Evolutionary conservation across 2,113 vertebrate genomes (phyloP), one percentile per base, ranked within the genome.

Genomic region (Gasterosteus nipponicus): DNA sequence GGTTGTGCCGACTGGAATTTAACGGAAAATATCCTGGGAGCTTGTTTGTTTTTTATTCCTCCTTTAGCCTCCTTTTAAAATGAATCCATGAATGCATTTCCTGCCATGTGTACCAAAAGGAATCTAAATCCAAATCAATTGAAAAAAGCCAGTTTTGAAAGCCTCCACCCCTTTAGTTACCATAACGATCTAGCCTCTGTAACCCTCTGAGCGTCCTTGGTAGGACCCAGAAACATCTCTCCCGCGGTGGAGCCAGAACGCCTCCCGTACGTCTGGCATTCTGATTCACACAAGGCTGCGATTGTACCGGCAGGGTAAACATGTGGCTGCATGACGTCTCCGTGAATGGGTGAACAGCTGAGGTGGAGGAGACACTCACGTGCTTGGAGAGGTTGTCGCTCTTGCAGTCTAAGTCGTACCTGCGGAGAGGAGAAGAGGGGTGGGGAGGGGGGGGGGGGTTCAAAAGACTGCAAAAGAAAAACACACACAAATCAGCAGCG

Each of bases 341-440:
- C 67, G 47, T 86, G 51, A 86, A 84, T 84, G 78, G 54, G 60
- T 56, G 41, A 70, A 59, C 51, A 67, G 78, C 58, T 46, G 77
- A 70, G 67, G 65, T 73, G 61, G 82, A 80, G 58, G 73, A 71
- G 63, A 66, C 86, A 96, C 97, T 98, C 94, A 99, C 97, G 80
- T 99, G 97, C 91, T 98, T 98, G 33, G 97, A 98, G 61, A 99
- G 94, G 87, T 98, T 98, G 82, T 97, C 95, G 57, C 97, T 99
- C 93, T 98, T 98, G 35, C 96, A 98, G 92, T 99, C 97, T 71
- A 98, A 94, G 85, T 99, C 97, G 16, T 98, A 98, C 92, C 97
- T 99, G 88, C n/a, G 38, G 69, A 81, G 68, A 92, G 86, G 60
- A 87, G 78, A 83, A 91, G 76, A 85, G 6, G 35, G 6, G 35